Evolutionary conservation across 2,888 invertebrate genomes (phyloP), one percentile per base, ranked within the genome.

Genomic region (Philhelius pedissequus): DNA sequence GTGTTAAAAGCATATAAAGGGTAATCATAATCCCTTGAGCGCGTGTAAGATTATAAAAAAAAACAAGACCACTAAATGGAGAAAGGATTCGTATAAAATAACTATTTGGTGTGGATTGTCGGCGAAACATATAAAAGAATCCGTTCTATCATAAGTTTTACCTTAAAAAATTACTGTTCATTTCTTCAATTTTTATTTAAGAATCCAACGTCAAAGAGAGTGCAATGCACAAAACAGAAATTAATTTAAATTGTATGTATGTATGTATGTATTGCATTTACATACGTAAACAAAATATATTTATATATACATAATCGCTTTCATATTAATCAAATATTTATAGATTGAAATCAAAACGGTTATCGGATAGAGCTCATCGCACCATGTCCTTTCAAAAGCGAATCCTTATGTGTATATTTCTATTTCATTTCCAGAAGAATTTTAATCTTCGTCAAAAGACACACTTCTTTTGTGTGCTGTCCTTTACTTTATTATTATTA

Each of bases 311-410:
- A 25, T 35, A 70, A 60, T 82, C 62, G 45, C 60, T 78, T 70
- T 54, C 62, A 73, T 77, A 68, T 78, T 66, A 77, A 68, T 82
- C 82, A 82, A 82, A 82, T 78, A 82, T 82, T 82, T 82, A 68
- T 54, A 77, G 81, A 77, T 77, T 82, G 66, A 82, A 82, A 58
- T 40, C 48, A 64, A 43, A 77, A 69, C 66, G 35, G 71, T 73
- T 77, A 82, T 82, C 52, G 3, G 2, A 60, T 70, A 40, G 50
- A 60, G 52, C 1, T 30, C 4, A 30, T 30, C 30, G 5, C 5
- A 25, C 40, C 71, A 68, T 82, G 77, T 77, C 68, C 68, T 62
- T 73, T 77, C 38, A n/a, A 8, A 11, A 6, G 22, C 58, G 27
- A 76, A 15, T n/a, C n/a, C 30, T 7, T 27, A n/a, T n/a, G n/a